phyloP scores from a whole-genome alignment of 2,113 vertebrate genomes.

The Nyctibius bracteatus region DNA sequence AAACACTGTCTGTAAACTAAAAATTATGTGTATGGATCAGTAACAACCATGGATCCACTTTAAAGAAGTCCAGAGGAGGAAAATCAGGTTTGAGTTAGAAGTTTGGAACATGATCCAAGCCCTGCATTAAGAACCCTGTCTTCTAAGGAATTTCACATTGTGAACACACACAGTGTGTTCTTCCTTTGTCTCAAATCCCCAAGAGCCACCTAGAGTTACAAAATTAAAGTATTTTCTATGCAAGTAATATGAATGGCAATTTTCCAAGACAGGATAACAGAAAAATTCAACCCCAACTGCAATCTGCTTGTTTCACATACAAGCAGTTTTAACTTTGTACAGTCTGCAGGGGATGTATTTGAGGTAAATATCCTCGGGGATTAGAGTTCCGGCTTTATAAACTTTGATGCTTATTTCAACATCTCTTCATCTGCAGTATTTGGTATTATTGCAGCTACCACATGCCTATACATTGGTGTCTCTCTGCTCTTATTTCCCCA shows the following conservation, averaged over 20 bases:
- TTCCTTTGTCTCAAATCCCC: background rate
- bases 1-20: background rate
- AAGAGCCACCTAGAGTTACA: background rate
- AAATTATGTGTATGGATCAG: background rate
- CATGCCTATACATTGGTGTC: background rate
- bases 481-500: background rate
- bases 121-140: background rate
- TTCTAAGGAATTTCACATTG: background rate
- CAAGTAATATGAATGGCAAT: background rate
- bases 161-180: background rate
- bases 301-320: background rate
- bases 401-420: background rate
- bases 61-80: background rate
- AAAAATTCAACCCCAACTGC: background rate
- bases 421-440: background rate
- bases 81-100: background rate
- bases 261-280: background rate
- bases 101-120: background rate
- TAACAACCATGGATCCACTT: background rate
- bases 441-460: background rate
- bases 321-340: background rate
- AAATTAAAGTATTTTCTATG: background rate
- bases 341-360: background rate
- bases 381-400: background rate
- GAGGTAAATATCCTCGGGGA: background rate